Conservation (phyloP, 2,797 vertebrate genomes). For the Varecia variegata region DNA sequence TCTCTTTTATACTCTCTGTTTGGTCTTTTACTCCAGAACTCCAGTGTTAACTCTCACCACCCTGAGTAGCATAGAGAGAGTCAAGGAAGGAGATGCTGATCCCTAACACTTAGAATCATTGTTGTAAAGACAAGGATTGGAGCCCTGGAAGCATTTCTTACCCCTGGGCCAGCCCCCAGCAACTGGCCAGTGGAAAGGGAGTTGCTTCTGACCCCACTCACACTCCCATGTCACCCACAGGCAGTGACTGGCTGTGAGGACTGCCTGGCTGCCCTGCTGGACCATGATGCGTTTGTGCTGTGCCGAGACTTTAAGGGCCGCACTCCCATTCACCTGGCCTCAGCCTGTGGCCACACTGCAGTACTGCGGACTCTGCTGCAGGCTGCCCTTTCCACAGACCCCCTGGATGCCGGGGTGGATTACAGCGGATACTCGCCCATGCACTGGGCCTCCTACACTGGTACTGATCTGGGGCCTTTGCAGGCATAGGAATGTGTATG, state of each 20-base stretch:
- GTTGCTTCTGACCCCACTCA: neutral
- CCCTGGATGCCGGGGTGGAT: slow-evolving; percentile 94
- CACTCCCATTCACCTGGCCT: slow-evolving; percentile 95
- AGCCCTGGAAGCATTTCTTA: neutral
- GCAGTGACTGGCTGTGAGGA: slow-evolving; percentile 94
- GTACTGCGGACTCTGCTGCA: slow-evolving; percentile 92
- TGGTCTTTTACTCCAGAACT: neutral
- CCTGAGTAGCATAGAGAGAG: neutral
- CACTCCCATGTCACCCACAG: slow-evolving; percentile 76
- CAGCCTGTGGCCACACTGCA: slow-evolving; percentile 92
- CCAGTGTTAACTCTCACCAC: neutral
- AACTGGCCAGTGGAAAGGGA: neutral
- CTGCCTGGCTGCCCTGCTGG: slow-evolving; percentile 94
- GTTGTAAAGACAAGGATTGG: neutral
- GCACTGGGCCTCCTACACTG: slow-evolving; percentile 98
- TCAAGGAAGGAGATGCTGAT: neutral
- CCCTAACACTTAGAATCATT: neutral
- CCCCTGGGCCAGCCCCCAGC: neutral
- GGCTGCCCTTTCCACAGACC: slow-evolving; percentile 91
- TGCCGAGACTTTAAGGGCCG: slow-evolving; percentile 95
- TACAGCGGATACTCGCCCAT: slow-evolving; percentile 96
- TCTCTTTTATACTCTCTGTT: neutral
- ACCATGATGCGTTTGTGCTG: slow-evolving; percentile 94
- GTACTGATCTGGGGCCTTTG: slow-evolving; percentile 79
- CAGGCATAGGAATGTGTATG: neutral